Evolutionary conservation across 2,797 vertebrate species (phyloP), one percentile per base, ranked within the genome.

Genomic region (Paratrypauchen microcephalus): DNA sequence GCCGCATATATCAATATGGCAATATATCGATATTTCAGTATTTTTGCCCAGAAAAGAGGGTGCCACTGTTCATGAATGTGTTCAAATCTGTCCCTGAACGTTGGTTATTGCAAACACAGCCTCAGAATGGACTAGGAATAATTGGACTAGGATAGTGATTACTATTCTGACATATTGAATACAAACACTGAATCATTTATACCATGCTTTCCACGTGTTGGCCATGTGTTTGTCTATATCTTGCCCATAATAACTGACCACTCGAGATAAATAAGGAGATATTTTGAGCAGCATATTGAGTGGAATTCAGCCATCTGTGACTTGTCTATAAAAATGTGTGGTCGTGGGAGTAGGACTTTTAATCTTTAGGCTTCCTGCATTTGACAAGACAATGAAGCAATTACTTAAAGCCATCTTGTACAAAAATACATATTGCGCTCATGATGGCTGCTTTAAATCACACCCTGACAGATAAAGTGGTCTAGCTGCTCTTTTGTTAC

Each of bases 271-370:
- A 70, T 75, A 79, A 55, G 77, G 76, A 74, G 80, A 72, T 83
- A 81, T 79, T 75, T 66, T 77, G 8, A 19, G 23, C 28, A 74
- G 69, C 78, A 71, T 79, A 81, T 82, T 82, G 70, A 65, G 58
- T 59, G 63, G 47, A 23, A 71, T 75, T 77, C 45, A 77, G 24
- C 75, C 80, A 77, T 80, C 77, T 86, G 81, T 77, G 77, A 62
- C 66, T 68, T 75, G 69, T 76, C 59, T 71, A 71, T 62, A 68
- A 28, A 75, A 78, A 72, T 68, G 9, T 21, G 55, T 60, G 45
- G 60, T 55, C 28, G 70, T 74, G 69, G 76, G 76, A 26, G 74
- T 4, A 55, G n/a, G n/a, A 45, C 41, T 30, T 30, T 45, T 52
- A 9, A 50, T 55, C 74, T 65, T 45, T 48, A 24, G 39, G 54